Evolutionary conservation across 2,113 vertebrate genomes (phyloP).

Genomic region (Tragelaphus buxtoni): DNA sequence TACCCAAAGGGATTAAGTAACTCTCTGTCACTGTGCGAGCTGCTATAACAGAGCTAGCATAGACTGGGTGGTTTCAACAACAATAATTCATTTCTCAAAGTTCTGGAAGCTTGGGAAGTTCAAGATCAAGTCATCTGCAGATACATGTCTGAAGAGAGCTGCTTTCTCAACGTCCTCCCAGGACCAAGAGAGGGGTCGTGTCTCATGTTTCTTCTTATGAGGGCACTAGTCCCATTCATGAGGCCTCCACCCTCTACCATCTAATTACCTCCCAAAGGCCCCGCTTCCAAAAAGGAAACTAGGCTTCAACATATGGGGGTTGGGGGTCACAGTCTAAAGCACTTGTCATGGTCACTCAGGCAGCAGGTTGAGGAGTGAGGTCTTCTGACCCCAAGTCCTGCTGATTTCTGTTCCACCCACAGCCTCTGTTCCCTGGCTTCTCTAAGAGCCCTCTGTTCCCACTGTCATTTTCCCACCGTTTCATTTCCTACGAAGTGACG

Average conservation of each 20-base stretch:
- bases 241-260: too few relatives aligned
- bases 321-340: neutral
- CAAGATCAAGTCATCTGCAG: too few relatives aligned
- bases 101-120: too few relatives aligned
- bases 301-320: too few relatives aligned
- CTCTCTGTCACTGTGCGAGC: neutral
- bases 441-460: neutral
- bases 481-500: neutral
- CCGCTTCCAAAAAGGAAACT: too few relatives aligned
- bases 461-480: neutral
- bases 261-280: too few relatives aligned
- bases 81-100: neutral
- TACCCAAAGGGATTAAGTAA: neutral
- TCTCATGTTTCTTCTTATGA: too few relatives aligned
- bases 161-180: too few relatives aligned
- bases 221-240: too few relatives aligned
- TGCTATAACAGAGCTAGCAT: neutral
- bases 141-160: too few relatives aligned
- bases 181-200: too few relatives aligned
- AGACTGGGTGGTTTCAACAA: neutral
- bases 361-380: neutral
- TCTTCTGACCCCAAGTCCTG: neutral
- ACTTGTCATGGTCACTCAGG: neutral
- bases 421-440: neutral
- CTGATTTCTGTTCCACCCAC: neutral